Base-by-base conservation (phyloP, 1,140 invertebrate species). In the Ceratina australensis region DNA sequence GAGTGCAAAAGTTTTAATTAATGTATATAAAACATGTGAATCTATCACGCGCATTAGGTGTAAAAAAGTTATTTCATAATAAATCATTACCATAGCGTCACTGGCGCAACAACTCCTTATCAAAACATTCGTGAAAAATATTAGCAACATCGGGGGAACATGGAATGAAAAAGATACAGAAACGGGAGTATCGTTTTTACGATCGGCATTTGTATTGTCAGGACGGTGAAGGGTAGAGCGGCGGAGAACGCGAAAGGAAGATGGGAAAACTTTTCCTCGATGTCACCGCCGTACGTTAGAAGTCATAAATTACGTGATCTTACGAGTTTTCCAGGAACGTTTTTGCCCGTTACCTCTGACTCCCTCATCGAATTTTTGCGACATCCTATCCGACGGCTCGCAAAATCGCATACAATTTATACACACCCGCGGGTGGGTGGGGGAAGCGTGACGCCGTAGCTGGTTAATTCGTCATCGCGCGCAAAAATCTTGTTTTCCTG, bases 291-390 rank as follows among this genome's bases (percentile, higher is more conserved):
- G 71, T 69, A 65, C 74, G 83, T 83, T 71, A 83, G 61, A n/a
- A 61, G 10, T 56, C 64, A 85, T 85, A 81, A 84, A 85, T 85
- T 78, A 76, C 28, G 69, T 28, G 82, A 73, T 66, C 63, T 73
- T 64, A 49, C 69, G 64, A 59, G 64, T 77, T 74, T 72, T 54
- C 16, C 20, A 20, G 33, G 26, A 56, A 64, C 63, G 12, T 79
- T 42, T 59, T 57, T 18, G 28, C 28, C 24, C 16, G 24, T 20
- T 60, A 16, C 13, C 24, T 76, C 42, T 64, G 57, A 20, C 8
- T 71, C 28, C 59, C 15, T 52, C 67, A 13, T 10, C 52, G 50
- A 75, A 71, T 79, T 75, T 82, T 72, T 54, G 50, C 49, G 59
- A 15, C 10, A 24, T 63, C 20, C 7, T 16, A n/a, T 49, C 28